Percentiles rank a stretch among this genome's conserved stretches.
These are phyloP conservation scores for Phalanger gymnotis DNA, from an alignment of 2,797 vertebrate species.

Conservation along the genomic window DNA sequence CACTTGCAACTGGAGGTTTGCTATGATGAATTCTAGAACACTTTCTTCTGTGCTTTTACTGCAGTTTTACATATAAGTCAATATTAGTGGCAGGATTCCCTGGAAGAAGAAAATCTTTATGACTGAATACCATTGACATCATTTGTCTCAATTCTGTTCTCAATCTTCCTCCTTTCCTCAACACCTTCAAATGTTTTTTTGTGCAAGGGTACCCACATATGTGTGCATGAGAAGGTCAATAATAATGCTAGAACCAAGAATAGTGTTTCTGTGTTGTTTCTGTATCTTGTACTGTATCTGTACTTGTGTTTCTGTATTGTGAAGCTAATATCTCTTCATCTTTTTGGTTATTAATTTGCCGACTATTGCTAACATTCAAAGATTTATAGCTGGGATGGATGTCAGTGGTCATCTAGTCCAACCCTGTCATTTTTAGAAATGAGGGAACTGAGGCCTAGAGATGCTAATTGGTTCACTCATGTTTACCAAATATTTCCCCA, in stretches of 20 bases:
- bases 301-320: background rate
- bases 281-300: no score
- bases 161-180: constrained; percentile 18
- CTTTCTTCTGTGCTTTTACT: background rate
- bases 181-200: constrained; percentile 14
- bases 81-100: background rate
- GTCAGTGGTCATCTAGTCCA: background rate
- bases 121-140: constrained; percentile 11
- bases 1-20: constrained; percentile 1
- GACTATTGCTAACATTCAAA: background rate
- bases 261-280: no score
- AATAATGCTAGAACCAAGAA: constrained; percentile 24
- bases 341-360: background rate
- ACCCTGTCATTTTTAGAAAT: background rate
- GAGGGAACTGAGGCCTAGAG: background rate
- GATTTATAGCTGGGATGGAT: background rate
- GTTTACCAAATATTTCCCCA: background rate
- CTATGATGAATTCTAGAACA: constrained; percentile 41
- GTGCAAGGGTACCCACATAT: background rate
- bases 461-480: background rate
- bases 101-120: constrained; percentile 32
- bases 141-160: background rate
- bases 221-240: constrained; percentile 9
- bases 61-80: background rate
- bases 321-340: background rate